phyloP scores from a whole-genome alignment of 64 coral and sea anemone genomes.

The Actinia tenebrosa region DNA sequence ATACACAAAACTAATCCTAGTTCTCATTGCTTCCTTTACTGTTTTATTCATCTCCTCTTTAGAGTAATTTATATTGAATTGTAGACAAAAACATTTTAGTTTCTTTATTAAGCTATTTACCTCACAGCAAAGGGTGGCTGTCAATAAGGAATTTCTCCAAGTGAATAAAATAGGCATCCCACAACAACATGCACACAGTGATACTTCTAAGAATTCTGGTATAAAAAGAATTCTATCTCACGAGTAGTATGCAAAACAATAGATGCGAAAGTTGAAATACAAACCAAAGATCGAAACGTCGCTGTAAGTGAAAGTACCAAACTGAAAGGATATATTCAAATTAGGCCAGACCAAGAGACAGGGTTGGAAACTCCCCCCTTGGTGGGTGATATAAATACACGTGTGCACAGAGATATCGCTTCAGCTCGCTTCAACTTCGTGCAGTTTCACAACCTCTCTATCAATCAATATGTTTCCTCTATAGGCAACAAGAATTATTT shows the following conservation, averaged over 20 bases:
- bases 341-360: background rate
- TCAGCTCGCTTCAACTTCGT: slow-evolving; percentile 10
- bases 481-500: slow-evolving; percentile 8
- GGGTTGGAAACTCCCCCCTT: slow-evolving; percentile 16
- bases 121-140: background rate
- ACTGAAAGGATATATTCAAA: slow-evolving; percentile 21
- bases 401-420: background rate
- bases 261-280: slow-evolving; percentile 23
- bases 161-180: background rate
- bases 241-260: background rate
- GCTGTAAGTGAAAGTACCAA: background rate
- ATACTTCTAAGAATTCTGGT: background rate
- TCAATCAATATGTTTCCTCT: slow-evolving; percentile 18
- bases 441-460: slow-evolving; percentile 16
- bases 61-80: background rate
- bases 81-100: background rate
- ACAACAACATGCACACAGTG: background rate
- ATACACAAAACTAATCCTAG: background rate
- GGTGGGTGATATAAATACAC: slow-evolving; percentile 15
- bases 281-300: slow-evolving; percentile 25
- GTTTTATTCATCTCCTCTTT: background rate
- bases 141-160: background rate
- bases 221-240: slow-evolving; percentile 6
- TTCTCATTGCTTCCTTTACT: background rate
- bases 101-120: background rate